Evolutionary conservation across 2,888 invertebrate species (phyloP), one percentile per base, ranked within the genome.

Genomic region (Sinotaia quadrata): DNA sequence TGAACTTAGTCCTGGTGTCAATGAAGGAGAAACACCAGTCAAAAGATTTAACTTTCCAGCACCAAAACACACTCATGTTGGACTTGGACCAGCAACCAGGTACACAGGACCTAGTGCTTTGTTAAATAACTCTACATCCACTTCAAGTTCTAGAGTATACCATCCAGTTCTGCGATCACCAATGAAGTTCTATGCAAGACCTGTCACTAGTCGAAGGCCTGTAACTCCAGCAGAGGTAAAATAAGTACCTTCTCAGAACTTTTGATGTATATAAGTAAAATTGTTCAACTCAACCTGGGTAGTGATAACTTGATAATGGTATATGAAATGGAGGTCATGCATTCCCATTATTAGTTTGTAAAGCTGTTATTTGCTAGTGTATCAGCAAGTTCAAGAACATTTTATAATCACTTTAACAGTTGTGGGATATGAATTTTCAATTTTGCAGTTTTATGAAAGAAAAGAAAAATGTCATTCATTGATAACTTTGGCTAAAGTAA

Each of bases 151-250:
- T 0, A 77, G 77, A 57, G 60, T 66, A 10, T 76, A 75, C 63
- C 77, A 77, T 69, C 81, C 81, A 31, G 76, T 82, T 4, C 34
- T 77, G 29, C 68, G 78, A 49, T 81, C 81, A 34, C 82, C 81
- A 1, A 67, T 74, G 33, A 82, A 80, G 59, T 74, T 74, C 18
- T 29, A 41, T 12, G 18, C 54, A 0, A n/a, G 47, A 3, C 59
- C 31, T 10, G 57, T 37, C 47, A 31, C 47, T n/a, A 37, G 52
- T n/a, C 60, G 49, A 4, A 60, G 33, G 31, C 47, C 71, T 27
- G n/a, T 63, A 0, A 67, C 67, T 5, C 74, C 74, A n/a, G 56
- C 63, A 41, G 63, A 74, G 69, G 74, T 74, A 31, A 57, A 41
- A 41, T 8, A n/a, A n/a, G n/a, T 8, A 12, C 10, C 8, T 8